Evolutionary conservation across 2,888 invertebrate genomes (phyloP).

Genomic region (Leuctra nigra): DNA sequence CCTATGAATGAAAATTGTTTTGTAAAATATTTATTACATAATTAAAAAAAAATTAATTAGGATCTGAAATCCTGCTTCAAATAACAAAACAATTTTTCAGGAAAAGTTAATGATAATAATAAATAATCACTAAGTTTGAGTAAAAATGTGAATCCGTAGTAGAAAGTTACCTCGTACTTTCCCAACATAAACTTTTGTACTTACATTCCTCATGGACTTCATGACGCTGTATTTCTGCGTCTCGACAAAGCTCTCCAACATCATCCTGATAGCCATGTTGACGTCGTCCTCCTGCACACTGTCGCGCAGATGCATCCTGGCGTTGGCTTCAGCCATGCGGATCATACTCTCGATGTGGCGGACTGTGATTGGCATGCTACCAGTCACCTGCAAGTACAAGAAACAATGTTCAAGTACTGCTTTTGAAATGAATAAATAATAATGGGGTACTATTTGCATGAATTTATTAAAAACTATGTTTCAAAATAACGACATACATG

Average conservation of each 20-base stretch:
- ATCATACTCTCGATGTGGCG: constrained; percentile 98
- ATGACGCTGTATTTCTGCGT: constrained; percentile 98
- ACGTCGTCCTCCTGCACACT: constrained; percentile 92
- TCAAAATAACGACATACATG: too few species aligned
- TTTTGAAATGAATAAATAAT: too few species aligned
- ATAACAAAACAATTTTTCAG: too few species aligned
- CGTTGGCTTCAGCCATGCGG: constrained; percentile 95
- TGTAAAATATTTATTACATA: background rate
- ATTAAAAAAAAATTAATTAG: background rate
- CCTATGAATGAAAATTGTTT: too few species aligned
- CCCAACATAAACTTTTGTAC: too few species aligned
- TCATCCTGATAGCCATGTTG: constrained; percentile 93
- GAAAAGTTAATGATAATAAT: background rate
- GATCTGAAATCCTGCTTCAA: background rate
- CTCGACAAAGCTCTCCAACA: constrained; percentile 96
- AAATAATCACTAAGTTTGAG: background rate
- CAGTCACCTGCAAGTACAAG: constrained; percentile 63
- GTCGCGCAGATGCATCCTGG: constrained; percentile 88
- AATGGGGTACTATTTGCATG: too few species aligned
- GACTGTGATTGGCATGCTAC: constrained; percentile 96
- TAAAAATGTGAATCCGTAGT: background rate
- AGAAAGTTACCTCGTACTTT: background rate
- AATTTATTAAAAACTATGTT: too few species aligned
- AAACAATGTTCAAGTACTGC: too few species aligned
- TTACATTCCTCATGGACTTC: constrained; percentile 87